These are phyloP conservation scores for Ptycholaimellus sp. DNA, from an alignment of 2,888 invertebrate species.

Conservation along the genomic window DNA sequence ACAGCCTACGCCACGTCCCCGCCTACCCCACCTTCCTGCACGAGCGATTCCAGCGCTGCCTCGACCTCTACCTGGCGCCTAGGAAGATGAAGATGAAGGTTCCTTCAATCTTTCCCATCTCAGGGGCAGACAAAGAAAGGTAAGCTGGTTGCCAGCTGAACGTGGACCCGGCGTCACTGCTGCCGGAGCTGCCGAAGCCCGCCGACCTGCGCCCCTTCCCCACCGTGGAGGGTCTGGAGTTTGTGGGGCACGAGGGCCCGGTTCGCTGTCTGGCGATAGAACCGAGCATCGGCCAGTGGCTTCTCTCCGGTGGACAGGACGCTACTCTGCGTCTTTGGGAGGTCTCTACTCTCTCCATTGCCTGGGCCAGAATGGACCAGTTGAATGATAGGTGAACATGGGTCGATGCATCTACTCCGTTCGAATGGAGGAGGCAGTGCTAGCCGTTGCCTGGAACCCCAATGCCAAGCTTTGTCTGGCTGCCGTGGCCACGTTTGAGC, in stretches of 20 bases:
- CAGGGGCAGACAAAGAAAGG: no score
- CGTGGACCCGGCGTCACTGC: slow-evolving; percentile 65
- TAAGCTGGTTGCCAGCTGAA: slow-evolving; percentile 35
- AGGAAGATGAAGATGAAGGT: slow-evolving; percentile 68
- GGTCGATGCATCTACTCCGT: slow-evolving; percentile 6
- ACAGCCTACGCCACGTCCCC: no score
- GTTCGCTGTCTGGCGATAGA: slow-evolving; percentile 57
- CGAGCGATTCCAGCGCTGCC: slow-evolving; percentile 76
- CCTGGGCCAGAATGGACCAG: neutral
- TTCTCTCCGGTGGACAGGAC: slow-evolving; percentile 58
- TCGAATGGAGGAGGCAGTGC: slow-evolving; percentile 29
- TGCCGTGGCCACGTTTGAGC: slow-evolving; percentile 49
- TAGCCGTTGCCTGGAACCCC: slow-evolving; percentile 67
- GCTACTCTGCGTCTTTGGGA: slow-evolving; percentile 77
- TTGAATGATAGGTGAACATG: slow-evolving; percentile 23
- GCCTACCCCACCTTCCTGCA: slow-evolving; percentile 57
- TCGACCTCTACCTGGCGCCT: slow-evolving; percentile 86
- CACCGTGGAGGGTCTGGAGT: no score
- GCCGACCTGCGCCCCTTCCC: slow-evolving; percentile 92
- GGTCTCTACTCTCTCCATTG: slow-evolving; percentile 39
- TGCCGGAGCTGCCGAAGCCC: slow-evolving; percentile 78
- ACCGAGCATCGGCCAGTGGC: slow-evolving; percentile 52
- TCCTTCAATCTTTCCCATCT: no score
- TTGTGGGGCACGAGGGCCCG: slow-evolving; percentile 66
- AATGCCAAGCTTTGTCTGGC: slow-evolving; percentile 51